A percentile compares a stretch with the other conserved stretches of the same genome.
phyloP scores from a whole-genome alignment of 2,113 vertebrate genomes.

The Plecturocebus donacophilus region DNA sequence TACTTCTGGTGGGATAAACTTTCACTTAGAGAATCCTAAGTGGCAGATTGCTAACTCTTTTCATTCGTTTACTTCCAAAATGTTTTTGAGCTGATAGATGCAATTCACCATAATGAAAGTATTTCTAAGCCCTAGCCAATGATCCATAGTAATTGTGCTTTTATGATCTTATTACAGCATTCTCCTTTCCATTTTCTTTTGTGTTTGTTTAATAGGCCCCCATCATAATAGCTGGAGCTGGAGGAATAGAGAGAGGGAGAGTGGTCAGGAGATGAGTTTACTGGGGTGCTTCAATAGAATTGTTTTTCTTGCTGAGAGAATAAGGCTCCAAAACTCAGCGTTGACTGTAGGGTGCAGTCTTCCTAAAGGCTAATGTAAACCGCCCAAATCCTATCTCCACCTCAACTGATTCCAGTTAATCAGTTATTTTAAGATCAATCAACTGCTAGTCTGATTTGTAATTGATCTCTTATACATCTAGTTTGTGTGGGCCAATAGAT shows the following conservation, averaged over 20 bases:
- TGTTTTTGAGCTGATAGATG: not conserved
- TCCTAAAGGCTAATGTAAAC: not conserved
- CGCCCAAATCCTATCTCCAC: not conserved
- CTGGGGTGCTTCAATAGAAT: not conserved
- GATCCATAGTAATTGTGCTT: not conserved
- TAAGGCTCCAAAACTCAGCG: not conserved
- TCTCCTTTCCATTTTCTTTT: not conserved
- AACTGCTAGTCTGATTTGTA: not conserved
- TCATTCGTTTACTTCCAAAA: conserved; percentile 39
- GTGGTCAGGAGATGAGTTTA: not conserved
- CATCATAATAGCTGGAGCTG: not conserved
- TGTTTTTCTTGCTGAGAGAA: not conserved
- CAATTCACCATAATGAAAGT: not conserved
- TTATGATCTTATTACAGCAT: not conserved
- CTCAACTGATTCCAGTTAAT: not conserved
- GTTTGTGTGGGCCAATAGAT: not conserved
- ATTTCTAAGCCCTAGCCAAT: not conserved
- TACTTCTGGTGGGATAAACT: not conserved
- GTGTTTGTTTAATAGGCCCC: not conserved
- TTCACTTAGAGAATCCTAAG: not conserved
- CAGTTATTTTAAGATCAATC: not conserved
- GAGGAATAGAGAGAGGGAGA: not conserved
- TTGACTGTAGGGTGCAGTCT: not conserved
- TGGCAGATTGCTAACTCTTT: not conserved
- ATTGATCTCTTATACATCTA: not conserved